These are phyloP conservation scores for Formica selysi DNA, from an alignment of 1,140 invertebrate species.

Conservation along the genomic window DNA sequence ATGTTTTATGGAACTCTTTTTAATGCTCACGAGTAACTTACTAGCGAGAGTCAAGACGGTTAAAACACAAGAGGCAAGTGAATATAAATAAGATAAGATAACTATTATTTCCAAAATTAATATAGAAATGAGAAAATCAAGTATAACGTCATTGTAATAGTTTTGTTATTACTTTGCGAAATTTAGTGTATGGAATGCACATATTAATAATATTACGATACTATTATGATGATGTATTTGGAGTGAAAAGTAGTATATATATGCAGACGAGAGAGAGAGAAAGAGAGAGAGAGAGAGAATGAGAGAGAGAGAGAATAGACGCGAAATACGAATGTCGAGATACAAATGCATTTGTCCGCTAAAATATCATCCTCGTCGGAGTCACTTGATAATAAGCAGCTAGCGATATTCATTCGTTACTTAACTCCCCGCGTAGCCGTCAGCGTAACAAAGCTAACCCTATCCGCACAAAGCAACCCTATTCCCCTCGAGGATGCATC, in stretches of 20 bases:
- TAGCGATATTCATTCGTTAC: constrained; percentile 68
- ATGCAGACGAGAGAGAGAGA: too few species aligned
- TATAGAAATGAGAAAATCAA: background rate
- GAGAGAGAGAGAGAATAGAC: background rate
- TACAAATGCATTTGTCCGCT: constrained; percentile 7
- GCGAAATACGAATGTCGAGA: background rate
- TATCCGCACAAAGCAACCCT: constrained; percentile 64
- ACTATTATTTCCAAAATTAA: background rate
- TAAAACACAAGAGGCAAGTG: background rate
- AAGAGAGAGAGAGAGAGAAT: too few species aligned
- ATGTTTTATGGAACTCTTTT: background rate
- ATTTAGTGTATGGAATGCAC: background rate
- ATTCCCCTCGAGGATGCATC: constrained; percentile 72
- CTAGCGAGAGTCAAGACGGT: background rate
- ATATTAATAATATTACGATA: background rate
- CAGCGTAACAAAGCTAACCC: constrained; percentile 68
- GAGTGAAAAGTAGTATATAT: background rate
- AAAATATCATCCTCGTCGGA: constrained; percentile 66
- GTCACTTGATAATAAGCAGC: constrained; percentile 72
- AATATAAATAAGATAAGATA: background rate
- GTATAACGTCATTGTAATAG: background rate
- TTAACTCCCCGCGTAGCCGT: constrained; percentile 66
- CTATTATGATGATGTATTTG: background rate
- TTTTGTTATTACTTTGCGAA: background rate
- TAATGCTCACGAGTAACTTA: constrained; percentile 5